Evolutionary conservation across 2,888 invertebrate species (phyloP).

Genomic region (Sarcophaga rosellei): DNA sequence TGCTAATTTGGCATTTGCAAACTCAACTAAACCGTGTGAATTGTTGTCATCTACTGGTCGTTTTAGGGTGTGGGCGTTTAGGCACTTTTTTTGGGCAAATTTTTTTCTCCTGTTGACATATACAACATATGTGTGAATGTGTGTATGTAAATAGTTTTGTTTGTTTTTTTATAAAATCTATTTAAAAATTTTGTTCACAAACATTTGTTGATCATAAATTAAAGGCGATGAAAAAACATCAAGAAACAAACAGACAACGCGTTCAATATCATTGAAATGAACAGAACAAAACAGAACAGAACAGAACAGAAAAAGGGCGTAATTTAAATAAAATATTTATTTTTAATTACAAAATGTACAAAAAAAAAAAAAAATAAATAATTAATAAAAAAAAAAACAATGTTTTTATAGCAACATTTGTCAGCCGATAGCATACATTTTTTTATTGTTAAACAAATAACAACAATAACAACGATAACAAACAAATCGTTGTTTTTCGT

Average conservation of each 20-base stretch:
- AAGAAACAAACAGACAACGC: slow-evolving; percentile 34
- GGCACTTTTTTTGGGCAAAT: not conserved
- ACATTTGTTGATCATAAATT: slow-evolving; percentile 60
- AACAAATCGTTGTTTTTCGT: not conserved
- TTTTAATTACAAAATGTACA: slow-evolving; percentile 3
- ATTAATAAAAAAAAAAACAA: not conserved
- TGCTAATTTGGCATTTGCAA: not conserved
- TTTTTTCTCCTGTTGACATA: not conserved
- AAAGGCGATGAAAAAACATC: not conserved
- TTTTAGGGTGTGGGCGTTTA: not conserved
- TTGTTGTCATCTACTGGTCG: not conserved
- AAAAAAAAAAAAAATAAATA: not conserved
- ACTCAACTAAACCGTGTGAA: not conserved
- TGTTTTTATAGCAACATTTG: not conserved
- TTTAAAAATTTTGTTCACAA: slow-evolving; percentile 32
- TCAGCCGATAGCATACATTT: not conserved
- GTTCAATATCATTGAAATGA: slow-evolving; percentile 33
- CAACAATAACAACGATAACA: not conserved
- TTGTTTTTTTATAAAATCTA: slow-evolving; percentile 36
- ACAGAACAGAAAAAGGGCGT: slow-evolving; percentile 51
- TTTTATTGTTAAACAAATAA: not conserved
- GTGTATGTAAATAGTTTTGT: slow-evolving; percentile 19
- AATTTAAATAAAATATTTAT: slow-evolving; percentile 29
- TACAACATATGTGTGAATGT: not conserved
- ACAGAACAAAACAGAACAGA: not conserved